Percentiles rank a stretch among this genome's conserved stretches.
phyloP scores from a whole-genome alignment of 2,888 invertebrate genomes.

The Caenorhabditis sp. region DNA sequence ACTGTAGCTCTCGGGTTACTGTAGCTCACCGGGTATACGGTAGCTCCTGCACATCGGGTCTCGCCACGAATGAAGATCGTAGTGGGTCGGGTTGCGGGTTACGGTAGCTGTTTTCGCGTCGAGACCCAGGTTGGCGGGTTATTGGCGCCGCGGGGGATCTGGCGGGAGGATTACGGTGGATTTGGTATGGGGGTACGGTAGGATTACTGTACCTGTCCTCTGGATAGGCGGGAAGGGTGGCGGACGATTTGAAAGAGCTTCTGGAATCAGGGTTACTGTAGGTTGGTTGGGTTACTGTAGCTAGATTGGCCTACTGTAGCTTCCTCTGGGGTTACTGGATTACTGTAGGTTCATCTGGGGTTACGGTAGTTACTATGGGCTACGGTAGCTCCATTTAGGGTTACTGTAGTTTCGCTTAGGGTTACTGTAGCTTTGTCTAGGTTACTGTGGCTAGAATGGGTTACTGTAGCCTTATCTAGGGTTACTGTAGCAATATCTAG shows the following conservation, averaged over 20 bases:
- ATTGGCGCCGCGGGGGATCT: too few relatives aligned
- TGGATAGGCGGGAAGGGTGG: not conserved
- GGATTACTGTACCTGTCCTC: conserved; percentile 2
- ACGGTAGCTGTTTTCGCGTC: not conserved
- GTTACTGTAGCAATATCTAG: not conserved
- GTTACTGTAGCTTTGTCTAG: not conserved
- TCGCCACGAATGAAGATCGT: too few relatives aligned
- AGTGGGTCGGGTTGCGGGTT: not conserved
- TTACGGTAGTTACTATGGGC: not conserved
- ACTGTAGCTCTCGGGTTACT: conserved; percentile 4
- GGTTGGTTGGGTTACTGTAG: conserved; percentile 4
- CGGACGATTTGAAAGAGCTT: not conserved
- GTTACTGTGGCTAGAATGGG: not conserved
- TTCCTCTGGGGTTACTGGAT: too few relatives aligned
- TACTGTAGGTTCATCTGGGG: not conserved
- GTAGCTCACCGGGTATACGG: conserved; percentile 18
- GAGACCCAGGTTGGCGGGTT: too few relatives aligned
- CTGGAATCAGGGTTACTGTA: not conserved
- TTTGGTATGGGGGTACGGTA: not conserved
- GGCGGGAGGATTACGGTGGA: too few relatives aligned
- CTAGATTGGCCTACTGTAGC: too few relatives aligned
- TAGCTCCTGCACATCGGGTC: too few relatives aligned
- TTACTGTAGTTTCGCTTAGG: not conserved
- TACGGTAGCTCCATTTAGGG: not conserved
- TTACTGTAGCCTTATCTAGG: not conserved